Percentiles rank a stretch among this genome's conserved stretches.
phyloP scores from a whole-genome alignment of 2,888 invertebrate species.

The Diaperis boleti region DNA sequence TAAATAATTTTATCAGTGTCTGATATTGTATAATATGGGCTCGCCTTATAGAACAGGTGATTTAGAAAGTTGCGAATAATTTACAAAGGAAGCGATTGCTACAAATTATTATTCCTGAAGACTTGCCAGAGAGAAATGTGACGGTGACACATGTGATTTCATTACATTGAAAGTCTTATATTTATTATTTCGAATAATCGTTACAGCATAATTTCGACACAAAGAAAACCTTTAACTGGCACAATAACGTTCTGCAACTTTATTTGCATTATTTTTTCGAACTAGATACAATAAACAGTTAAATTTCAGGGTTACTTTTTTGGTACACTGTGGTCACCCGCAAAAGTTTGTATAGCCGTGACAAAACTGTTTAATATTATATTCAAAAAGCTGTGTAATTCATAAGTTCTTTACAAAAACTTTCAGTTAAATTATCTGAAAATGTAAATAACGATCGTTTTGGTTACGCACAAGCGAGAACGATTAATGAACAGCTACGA shows the following conservation, averaged over 20 bases:
- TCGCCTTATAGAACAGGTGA: conserved; percentile 38
- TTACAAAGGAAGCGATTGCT: conserved; percentile 8
- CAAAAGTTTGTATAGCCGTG: conserved; percentile 8
- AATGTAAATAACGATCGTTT: conserved; percentile 1
- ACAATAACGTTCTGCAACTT: neutral
- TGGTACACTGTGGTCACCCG: conserved; percentile 11
- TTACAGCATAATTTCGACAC: too few species aligned
- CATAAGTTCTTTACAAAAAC: conserved; percentile 13
- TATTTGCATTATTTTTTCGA: neutral
- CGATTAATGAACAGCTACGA: conserved; percentile 6
- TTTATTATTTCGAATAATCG: too few species aligned
- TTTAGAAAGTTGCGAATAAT: conserved; percentile 36
- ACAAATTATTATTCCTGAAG: neutral
- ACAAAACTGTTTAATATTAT: conserved; percentile 7
- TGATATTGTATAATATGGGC: conserved; percentile 41
- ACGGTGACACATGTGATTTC: too few species aligned
- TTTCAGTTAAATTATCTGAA: neutral
- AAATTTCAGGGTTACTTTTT: conserved; percentile 19
- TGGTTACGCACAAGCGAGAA: conserved; percentile 20
- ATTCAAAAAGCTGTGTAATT: conserved; percentile 3
- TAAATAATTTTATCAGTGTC: conserved; percentile 26
- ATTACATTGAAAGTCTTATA: too few species aligned
- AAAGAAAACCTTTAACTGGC: too few species aligned
- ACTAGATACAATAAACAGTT: conserved; percentile 10
- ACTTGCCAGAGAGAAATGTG: neutral